phyloP scores from a whole-genome alignment of 2,888 invertebrate species.

The Drosophila helvetica region DNA sequence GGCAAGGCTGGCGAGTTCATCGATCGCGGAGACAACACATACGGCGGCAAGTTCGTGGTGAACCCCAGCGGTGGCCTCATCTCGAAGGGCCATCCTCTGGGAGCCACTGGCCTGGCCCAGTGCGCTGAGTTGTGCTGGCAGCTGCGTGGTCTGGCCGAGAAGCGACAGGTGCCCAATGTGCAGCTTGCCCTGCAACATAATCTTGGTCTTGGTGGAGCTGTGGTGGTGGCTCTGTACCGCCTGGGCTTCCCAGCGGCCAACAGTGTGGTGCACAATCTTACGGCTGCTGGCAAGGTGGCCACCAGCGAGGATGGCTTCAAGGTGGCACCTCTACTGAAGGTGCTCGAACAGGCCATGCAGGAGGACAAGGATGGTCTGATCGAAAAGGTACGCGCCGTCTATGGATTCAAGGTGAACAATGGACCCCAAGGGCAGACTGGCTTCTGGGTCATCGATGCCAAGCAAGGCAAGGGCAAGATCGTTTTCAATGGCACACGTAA shows the following conservation, averaged over 20 bases:
- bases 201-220: slow-evolving; percentile 97
- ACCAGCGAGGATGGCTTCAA: slow-evolving; percentile 87
- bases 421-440: slow-evolving; percentile 90
- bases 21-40: slow-evolving; percentile 97
- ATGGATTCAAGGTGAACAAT: slow-evolving; percentile 94
- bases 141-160: slow-evolving; percentile 91
- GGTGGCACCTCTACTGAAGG: slow-evolving; percentile 91
- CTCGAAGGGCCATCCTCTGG: slow-evolving; percentile 98
- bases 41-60: slow-evolving; percentile 97
- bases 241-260: slow-evolving; percentile 90
- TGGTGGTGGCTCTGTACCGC: slow-evolving; percentile 94
- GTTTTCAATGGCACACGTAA: slow-evolving; percentile 88
- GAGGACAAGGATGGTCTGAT: slow-evolving; percentile 92
- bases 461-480: slow-evolving; percentile 94
- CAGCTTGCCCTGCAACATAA: slow-evolving; percentile 97
- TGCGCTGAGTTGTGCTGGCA: slow-evolving; percentile 96
- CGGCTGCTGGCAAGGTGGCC: slow-evolving; percentile 66
- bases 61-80: slow-evolving; percentile 99
- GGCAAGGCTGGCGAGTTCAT: slow-evolving; percentile 96
- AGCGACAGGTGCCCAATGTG: slow-evolving; percentile 88
- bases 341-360: slow-evolving; percentile 91
- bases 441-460: slow-evolving; percentile 96
- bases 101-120: slow-evolving; percentile 96
- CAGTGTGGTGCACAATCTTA: slow-evolving; percentile 82
- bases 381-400: slow-evolving; percentile 93